Evolutionary conservation across 2,888 invertebrate genomes (phyloP), one percentile per base, ranked within the genome.

Genomic region (Pristionchus arcanus): DNA sequence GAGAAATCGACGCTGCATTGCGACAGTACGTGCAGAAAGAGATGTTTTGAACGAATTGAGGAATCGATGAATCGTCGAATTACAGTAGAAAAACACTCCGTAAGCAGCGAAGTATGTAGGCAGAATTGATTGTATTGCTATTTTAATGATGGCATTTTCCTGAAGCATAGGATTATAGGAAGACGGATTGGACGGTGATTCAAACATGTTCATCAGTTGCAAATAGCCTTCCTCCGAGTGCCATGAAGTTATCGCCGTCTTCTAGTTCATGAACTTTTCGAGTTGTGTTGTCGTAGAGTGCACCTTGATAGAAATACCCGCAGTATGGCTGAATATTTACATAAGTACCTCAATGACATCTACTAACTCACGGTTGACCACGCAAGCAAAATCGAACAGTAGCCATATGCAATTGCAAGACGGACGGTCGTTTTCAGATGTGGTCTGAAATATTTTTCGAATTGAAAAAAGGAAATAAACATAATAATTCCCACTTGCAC

Each of bases 71-170:
- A 81, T 81, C 3, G 81, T 81, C 13, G 81, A 11, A 21, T 49
- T 81, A 49, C 81, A 81, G 21, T 7, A 81, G 13, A 42, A 9
- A 28, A 81, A 81, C 3, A 81, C 49, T 7, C 49, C 81, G 49
- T 81, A 81, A n/a, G 81, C 81, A 28, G 49, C 49, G 49, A 81
- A 81, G n/a, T 81, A 81, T 15, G 81, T 81, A n/a, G 81, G 81
- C n/a, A 81, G 49, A 49, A 81, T 81, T 1, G 81, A 81, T 13
- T 81, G 81, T 1, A n/a, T 81, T 0, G 81, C 81, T 1, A 81
- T 42, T 74, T 74, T 74, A 19, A n/a, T 11, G 28, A 81, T 49
- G n/a, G 81, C 49, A 19, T 49, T 28, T 49, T 42, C 49, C 81
- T 81, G 81, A n/a, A 81, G 15, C 9, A 74, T 37, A 15, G n/a